Conservation (phyloP, 2,888 invertebrate genomes). For the Sinhomidia bicolor region DNA sequence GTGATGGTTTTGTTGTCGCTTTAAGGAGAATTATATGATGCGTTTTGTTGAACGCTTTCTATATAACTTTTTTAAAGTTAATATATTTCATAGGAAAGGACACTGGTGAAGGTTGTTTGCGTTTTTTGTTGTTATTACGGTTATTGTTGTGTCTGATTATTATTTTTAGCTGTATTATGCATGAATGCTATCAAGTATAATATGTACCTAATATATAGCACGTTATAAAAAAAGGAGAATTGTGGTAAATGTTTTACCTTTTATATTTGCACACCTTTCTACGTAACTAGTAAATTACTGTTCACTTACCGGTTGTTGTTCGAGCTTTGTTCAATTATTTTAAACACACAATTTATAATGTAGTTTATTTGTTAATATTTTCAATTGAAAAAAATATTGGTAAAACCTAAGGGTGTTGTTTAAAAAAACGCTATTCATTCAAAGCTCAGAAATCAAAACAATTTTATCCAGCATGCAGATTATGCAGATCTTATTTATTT, state of each 20-base stretch:
- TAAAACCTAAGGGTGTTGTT: too few species aligned
- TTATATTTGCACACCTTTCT: background rate
- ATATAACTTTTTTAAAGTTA: constrained; percentile 53
- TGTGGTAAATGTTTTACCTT: background rate
- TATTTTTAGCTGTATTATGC: background rate
- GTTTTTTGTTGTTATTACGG: constrained; percentile 51
- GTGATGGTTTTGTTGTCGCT: constrained; percentile 36
- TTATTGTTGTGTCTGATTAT: constrained; percentile 34
- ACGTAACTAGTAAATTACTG: too few species aligned
- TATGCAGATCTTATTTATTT: too few species aligned
- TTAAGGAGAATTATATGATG: constrained; percentile 1
- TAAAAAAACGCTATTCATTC: too few species aligned
- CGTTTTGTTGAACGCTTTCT: constrained; percentile 28
- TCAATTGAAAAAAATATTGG: too few species aligned
- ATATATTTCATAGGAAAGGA: constrained; percentile 60
- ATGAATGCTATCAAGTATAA: background rate
- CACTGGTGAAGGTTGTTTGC: constrained; percentile 69
- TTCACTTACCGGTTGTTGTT: too few species aligned
- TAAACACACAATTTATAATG: too few species aligned
- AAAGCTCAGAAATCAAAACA: too few species aligned
- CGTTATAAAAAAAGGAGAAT: background rate
- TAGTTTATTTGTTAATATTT: too few species aligned
- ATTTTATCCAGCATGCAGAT: too few species aligned
- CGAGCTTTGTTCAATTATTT: too few species aligned
- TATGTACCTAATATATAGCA: background rate